Evolutionary conservation across 2,113 vertebrate species (phyloP).

Genomic region (Xerus inauris): DNA sequence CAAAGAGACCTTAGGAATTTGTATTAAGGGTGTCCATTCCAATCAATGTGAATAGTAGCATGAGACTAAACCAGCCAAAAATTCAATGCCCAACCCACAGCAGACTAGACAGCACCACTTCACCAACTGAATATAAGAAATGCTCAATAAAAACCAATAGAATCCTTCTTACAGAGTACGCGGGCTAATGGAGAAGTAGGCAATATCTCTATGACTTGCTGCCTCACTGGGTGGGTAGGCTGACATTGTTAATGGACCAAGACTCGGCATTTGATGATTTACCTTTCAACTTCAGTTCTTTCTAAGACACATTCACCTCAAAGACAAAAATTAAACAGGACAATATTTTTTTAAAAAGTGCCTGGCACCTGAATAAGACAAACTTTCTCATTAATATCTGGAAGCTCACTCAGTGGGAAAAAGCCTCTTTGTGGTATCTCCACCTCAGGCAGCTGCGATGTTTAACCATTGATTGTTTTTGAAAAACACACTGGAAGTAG

Average conservation of each 20-base stretch:
- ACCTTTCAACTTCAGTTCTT: background rate
- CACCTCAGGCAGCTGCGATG: background rate
- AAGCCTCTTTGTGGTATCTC: background rate
- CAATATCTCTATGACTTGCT: background rate
- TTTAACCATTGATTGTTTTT: background rate
- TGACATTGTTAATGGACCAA: background rate
- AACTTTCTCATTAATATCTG: background rate
- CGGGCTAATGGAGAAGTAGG: background rate
- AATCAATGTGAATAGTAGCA: background rate
- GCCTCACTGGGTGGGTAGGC: background rate
- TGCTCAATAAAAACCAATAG: background rate
- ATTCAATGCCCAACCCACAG: background rate
- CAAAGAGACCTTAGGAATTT: background rate
- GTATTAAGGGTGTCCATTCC: background rate
- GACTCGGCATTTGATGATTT: background rate
- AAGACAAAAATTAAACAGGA: background rate
- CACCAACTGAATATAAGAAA: background rate
- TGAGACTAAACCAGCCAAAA: background rate
- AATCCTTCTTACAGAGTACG: background rate
- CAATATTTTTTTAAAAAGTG: background rate
- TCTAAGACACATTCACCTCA: background rate
- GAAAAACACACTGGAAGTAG: background rate
- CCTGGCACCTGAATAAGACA: background rate
- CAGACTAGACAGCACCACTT: background rate
- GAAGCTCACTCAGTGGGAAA: background rate